phyloP scores from a whole-genome alignment of 2,888 invertebrate species.

The Formica aserva region DNA sequence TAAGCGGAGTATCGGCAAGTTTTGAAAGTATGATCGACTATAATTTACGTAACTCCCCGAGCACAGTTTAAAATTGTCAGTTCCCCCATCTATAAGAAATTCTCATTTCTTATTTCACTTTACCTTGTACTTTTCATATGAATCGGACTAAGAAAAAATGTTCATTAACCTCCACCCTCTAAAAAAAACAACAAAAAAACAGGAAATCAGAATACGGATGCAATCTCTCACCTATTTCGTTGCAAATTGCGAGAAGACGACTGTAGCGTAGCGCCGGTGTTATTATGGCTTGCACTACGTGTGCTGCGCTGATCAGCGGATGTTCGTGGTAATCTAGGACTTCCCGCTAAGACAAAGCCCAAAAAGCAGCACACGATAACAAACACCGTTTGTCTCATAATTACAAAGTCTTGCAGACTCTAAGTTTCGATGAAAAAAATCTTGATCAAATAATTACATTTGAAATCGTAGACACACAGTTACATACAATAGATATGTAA shows the following conservation, averaged over 20 bases:
- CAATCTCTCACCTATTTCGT: constrained; percentile 78
- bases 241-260: constrained; percentile 77
- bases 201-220: neutral
- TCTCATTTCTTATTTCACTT: constrained; percentile 3
- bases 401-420: constrained; percentile 56
- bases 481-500: neutral
- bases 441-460: neutral
- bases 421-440: neutral
- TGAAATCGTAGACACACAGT: neutral
- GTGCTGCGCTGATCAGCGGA: constrained; percentile 83
- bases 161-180: neutral
- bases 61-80: constrained; percentile 26
- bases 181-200: neutral
- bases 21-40: constrained; percentile 39
- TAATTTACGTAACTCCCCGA: constrained; percentile 33
- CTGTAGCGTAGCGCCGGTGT: constrained; percentile 77
- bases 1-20: constrained; percentile 35
- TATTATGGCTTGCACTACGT: constrained; percentile 78
- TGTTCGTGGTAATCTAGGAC: constrained; percentile 83
- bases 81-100: constrained; percentile 29
- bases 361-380: constrained; percentile 81
- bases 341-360: constrained; percentile 81
- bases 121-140: neutral
- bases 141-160: neutral
- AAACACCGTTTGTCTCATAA: constrained; percentile 81